phyloP scores from a whole-genome alignment of 2,113 vertebrate species.

The Phalacrocorax brasilianus region DNA sequence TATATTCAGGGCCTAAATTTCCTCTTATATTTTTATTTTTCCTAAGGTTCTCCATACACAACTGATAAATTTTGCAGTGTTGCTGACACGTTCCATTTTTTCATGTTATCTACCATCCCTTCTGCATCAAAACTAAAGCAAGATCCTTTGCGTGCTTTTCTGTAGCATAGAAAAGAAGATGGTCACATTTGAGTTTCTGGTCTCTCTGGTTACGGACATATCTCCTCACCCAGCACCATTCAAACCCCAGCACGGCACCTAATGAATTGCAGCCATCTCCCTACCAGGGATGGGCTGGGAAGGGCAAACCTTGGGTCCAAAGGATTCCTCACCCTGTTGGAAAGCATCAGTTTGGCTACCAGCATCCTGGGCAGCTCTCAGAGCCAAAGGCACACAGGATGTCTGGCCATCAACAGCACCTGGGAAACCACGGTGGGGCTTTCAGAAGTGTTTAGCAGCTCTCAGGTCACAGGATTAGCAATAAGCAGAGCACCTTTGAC shows the following conservation, averaged over 20 bases:
- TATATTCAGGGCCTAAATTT: not conserved
- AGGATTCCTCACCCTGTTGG: not conserved
- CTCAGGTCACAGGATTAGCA: not conserved
- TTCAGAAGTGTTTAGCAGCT: not conserved
- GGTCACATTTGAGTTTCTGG: not conserved
- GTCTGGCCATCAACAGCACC: fast-evolving
- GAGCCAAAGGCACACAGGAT: not conserved
- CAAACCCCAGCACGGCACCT: not conserved
- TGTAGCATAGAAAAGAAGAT: not conserved
- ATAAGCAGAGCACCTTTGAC: not conserved
- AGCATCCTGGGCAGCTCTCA: fast-evolving
- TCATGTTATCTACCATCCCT: not conserved
- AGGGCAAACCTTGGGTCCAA: not conserved
- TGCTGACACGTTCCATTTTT: not conserved
- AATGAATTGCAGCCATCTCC: not conserved
- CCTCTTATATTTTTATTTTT: too few relatives aligned
- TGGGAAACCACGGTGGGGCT: not conserved
- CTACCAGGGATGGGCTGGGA: not conserved
- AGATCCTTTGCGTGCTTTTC: not conserved
- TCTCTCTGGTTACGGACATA: not conserved
- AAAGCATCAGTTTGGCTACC: not conserved
- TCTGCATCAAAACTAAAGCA: not conserved
- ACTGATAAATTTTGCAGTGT: not conserved
- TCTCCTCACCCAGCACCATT: not conserved
- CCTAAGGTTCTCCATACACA: not conserved